A percentile compares a stretch with the other conserved stretches of the same genome.
These are phyloP conservation scores for Pipa parva DNA, from an alignment of 2,113 vertebrate species.

Conservation along the genomic window DNA sequence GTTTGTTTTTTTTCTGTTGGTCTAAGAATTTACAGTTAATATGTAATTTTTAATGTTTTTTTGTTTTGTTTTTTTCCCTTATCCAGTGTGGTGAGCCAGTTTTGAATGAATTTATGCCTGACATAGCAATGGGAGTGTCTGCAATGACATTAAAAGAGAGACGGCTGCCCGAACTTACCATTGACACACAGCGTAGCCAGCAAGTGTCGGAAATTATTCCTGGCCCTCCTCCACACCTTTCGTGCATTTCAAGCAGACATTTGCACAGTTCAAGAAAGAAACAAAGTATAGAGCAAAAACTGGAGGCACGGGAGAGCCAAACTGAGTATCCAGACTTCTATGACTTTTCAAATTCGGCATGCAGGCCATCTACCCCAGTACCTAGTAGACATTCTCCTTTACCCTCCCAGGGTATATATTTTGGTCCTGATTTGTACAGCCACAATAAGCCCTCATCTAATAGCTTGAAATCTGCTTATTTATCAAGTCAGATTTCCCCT, in stretches of 20 bases:
- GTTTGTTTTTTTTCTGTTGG: too few species aligned
- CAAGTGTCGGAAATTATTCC: conserved; percentile 62
- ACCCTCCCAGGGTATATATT: conserved; percentile 68
- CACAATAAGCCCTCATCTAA: conserved; percentile 76
- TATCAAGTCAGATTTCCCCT: conserved; percentile 68
- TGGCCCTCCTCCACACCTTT: conserved; percentile 65
- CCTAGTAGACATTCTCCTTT: conserved; percentile 65
- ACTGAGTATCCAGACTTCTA: conserved; percentile 92
- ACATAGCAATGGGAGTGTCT: conserved; percentile 94
- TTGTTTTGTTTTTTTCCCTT: conserved; percentile 36
- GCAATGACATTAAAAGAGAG: conserved; percentile 89
- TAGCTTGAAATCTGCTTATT: conserved; percentile 72
- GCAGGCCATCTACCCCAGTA: conserved; percentile 75
- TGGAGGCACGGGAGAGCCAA: conserved; percentile 67
- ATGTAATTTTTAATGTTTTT: too few species aligned
- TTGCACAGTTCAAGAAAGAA: conserved; percentile 80
- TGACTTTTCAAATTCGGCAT: conserved; percentile 77
- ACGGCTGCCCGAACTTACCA: conserved; percentile 78
- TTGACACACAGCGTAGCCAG: conserved; percentile 76
- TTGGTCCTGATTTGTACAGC: conserved; percentile 86
- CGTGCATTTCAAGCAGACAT: conserved; percentile 69
- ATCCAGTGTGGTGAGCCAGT: conserved; percentile 82
- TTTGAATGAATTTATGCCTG: conserved; percentile 94
- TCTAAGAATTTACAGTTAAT: too few species aligned
- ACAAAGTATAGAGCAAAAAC: conserved; percentile 82